Conservation (phyloP, 2,797 vertebrate genomes). For the Eurystomus glaucurus region DNA sequence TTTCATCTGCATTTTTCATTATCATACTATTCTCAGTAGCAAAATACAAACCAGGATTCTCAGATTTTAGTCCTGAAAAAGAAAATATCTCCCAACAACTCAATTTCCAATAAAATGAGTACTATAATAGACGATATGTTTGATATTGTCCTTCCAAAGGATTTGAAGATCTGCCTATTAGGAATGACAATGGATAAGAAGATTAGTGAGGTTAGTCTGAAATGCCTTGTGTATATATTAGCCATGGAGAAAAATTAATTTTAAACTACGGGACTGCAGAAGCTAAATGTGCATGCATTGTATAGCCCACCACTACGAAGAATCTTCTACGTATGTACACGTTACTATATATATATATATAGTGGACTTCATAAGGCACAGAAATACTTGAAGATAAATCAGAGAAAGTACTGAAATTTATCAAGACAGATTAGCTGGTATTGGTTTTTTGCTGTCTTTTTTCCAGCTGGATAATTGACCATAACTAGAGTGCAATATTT, state of each 20-base stretch:
- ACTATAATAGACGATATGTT: neutral
- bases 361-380: neutral
- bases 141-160: neutral
- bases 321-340: neutral
- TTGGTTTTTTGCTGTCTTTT: neutral
- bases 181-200: neutral
- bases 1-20: neutral
- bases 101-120: neutral
- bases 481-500: neutral
- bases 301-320: neutral
- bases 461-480: neutral
- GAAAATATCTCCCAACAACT: neutral
- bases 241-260: neutral
- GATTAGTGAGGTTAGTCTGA: constrained; percentile 18
- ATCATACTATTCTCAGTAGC: neutral
- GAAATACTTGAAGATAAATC: neutral
- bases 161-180: constrained; percentile 7
- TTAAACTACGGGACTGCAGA: neutral
- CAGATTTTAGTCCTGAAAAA: neutral
- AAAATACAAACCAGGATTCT: neutral
- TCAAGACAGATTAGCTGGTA: neutral
- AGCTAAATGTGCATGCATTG: fast-evolving
- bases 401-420: neutral
- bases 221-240: neutral
- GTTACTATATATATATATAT: neutral